Evolutionary conservation across 2,797 vertebrate genomes (phyloP), one percentile per base, ranked within the genome.

Genomic region (Eupleurogrammus muticus): DNA sequence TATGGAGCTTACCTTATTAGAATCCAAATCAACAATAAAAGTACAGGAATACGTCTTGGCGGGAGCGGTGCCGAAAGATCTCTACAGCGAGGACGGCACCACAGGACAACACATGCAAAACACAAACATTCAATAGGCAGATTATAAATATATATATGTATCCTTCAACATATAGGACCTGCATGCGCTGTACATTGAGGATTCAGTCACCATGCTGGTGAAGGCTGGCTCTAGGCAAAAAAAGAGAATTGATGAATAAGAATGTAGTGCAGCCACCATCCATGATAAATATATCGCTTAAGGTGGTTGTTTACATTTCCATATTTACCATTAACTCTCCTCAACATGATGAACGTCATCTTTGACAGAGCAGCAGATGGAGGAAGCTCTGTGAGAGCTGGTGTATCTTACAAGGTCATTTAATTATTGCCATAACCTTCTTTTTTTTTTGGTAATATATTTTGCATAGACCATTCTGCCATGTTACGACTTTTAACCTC

Each of bases 71-170:
- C 68, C 23, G 42, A 62, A 61, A 46, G 47, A 60, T 42, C 50
- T 65, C 58, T 53, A 38, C 62, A 60, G 46, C 78, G 56, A 32
- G 55, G 38, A 51, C 10, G 53, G 35, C 47, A 63, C 44, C 70
- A 44, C 51, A 46, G 40, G 65, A 64, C 60, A 48, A 72, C 17
- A 42, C 58, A 42, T 59, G 40, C 17, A 35, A 23, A 72, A 64
- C 34, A 66, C 16, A 5, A 34, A 58, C 16, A 72, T 63, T 81
- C 60, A 72, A 66, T 20, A 17, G 35, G 60, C 23, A 72, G 81
- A 84, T 87, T 81, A 81, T 79, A 55, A 32, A 73, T 67, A n/a
- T n/a, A n/a, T n/a, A n/a, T n/a, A n/a, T n/a, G n/a, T n/a, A 78
- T 71, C 40, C 47, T 71, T 58, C 53, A 9, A 66, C 50, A 54